Percentiles rank a stretch among this genome's conserved stretches.
Evolutionary conservation across 2,113 vertebrate species (phyloP).

Genomic region (Cyrtonyx montezumae): DNA sequence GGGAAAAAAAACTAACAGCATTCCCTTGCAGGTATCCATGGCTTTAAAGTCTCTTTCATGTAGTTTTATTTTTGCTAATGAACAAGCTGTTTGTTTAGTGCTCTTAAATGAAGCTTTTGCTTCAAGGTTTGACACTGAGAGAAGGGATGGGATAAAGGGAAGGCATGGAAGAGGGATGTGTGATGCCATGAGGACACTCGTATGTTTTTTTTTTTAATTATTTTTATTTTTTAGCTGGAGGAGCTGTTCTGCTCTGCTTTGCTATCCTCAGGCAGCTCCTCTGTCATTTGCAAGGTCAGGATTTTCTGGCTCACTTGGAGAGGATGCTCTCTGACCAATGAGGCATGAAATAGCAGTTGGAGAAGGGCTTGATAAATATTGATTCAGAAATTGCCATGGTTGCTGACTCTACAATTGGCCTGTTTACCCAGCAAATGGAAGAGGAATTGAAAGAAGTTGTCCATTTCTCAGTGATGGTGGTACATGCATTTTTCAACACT

Average conservation of each 20-base stretch:
- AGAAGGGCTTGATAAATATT: conserved; percentile 74
- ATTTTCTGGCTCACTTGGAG: conserved; percentile 51
- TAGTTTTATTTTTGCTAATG: conserved; percentile 46
- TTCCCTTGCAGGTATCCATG: conserved; percentile 8
- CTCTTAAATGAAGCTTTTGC: not conserved
- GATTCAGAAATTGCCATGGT: conserved; percentile 68
- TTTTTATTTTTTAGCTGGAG: not conserved
- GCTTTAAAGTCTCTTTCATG: conserved; percentile 50
- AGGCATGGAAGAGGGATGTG: not conserved
- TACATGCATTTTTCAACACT: conserved; percentile 53
- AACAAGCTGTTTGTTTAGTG: conserved; percentile 21
- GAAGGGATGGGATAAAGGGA: not conserved
- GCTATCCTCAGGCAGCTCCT: not conserved
- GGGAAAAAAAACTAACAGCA: not conserved
- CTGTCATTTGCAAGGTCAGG: conserved; percentile 66
- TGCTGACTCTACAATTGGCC: conserved; percentile 59
- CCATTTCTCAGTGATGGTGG: conserved; percentile 21
- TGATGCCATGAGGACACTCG: not conserved
- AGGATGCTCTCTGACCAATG: conserved; percentile 64
- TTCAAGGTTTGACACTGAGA: not conserved
- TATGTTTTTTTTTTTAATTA: not conserved
- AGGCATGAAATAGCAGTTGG: conserved; percentile 73
- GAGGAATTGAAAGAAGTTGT: conserved; percentile 35
- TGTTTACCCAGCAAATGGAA: conserved; percentile 55
- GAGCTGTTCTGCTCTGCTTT: not conserved